Percentiles rank a stretch among this genome's conserved stretches.
These are phyloP conservation scores for Habroteleia sp. DNA, from an alignment of 2,888 invertebrate species.

Conservation along the genomic window DNA sequence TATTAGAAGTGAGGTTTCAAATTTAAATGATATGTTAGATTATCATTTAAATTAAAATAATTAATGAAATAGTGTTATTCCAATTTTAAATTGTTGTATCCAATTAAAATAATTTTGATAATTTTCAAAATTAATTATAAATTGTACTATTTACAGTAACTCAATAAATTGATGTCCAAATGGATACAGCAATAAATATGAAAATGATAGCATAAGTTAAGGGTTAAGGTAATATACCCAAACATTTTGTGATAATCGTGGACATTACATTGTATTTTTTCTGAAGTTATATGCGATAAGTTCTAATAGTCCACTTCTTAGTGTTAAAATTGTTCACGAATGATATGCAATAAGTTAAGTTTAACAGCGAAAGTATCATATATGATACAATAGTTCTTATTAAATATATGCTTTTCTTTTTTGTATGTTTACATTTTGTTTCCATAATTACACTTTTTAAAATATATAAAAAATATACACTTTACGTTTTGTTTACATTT, in stretches of 20 bases:
- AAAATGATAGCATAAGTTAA: conserved; percentile 24
- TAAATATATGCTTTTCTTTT: too few relatives aligned
- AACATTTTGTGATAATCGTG: conserved; percentile 54
- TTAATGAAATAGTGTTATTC: conserved; percentile 10
- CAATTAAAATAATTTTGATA: neutral
- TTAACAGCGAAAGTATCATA: too few relatives aligned
- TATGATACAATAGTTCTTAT: too few relatives aligned
- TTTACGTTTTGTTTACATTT: too few relatives aligned
- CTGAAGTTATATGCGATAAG: conserved; percentile 26
- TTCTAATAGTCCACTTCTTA: conserved; percentile 35
- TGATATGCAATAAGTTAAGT: conserved; percentile 6
- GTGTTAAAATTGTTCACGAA: conserved; percentile 19
- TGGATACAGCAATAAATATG: conserved; percentile 3
- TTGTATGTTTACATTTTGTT: too few relatives aligned
- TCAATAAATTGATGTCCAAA: conserved; percentile 6
- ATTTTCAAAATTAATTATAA: too few relatives aligned
- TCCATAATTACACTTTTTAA: too few relatives aligned
- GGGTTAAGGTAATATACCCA: conserved; percentile 33
- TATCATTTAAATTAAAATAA: neutral
- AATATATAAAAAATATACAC: too few relatives aligned
- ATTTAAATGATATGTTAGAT: conserved; percentile 1
- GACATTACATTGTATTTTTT: conserved; percentile 41
- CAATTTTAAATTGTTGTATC: conserved; percentile 3
- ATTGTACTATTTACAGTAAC: neutral
- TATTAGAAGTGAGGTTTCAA: conserved; percentile 34